These are phyloP conservation scores for Temnothorax curvispinosus DNA, from an alignment of 1,140 invertebrate species.

Conservation along the genomic window DNA sequence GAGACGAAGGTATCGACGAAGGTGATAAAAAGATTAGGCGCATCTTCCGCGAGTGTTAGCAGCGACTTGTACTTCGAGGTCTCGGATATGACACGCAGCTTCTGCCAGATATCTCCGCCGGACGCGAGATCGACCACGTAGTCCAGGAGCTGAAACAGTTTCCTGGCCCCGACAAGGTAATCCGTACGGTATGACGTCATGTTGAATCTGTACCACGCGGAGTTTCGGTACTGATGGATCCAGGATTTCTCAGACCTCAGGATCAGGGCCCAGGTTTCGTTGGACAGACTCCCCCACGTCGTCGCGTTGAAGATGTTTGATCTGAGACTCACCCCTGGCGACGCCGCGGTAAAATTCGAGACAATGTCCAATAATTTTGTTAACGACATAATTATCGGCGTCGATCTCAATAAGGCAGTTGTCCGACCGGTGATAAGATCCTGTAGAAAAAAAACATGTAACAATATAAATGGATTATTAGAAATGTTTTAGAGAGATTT, in stretches of 20 bases:
- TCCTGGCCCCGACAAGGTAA: background rate
- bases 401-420: conserved; percentile 35
- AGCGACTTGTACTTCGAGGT: conserved; percentile 75
- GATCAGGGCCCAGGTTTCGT: conserved; percentile 73
- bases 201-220: background rate
- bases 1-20: conserved; percentile 79
- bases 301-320: conserved; percentile 79
- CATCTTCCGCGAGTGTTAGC: conserved; percentile 79
- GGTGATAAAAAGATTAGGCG: conserved; percentile 79
- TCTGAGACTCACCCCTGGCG: conserved; percentile 61
- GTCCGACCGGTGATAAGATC: conserved; percentile 25
- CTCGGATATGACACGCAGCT: conserved; percentile 74
- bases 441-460: conserved; percentile 41
- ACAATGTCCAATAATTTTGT: conserved; percentile 68
- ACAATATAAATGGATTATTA: background rate
- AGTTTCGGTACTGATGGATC: conserved; percentile 65
- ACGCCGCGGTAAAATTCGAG: conserved; percentile 51
- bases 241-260: conserved; percentile 71
- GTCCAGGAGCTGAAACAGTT: conserved; percentile 69
- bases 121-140: conserved; percentile 69
- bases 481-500: background rate
- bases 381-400: conserved; percentile 60
- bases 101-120: conserved; percentile 81
- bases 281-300: conserved; percentile 76
- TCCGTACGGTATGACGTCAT: background rate